Percentiles rank a stretch among this genome's conserved stretches.
These are phyloP conservation scores for Sebastes cheni DNA, from an alignment of 2,797 vertebrate genomes.

Conservation along the genomic window DNA sequence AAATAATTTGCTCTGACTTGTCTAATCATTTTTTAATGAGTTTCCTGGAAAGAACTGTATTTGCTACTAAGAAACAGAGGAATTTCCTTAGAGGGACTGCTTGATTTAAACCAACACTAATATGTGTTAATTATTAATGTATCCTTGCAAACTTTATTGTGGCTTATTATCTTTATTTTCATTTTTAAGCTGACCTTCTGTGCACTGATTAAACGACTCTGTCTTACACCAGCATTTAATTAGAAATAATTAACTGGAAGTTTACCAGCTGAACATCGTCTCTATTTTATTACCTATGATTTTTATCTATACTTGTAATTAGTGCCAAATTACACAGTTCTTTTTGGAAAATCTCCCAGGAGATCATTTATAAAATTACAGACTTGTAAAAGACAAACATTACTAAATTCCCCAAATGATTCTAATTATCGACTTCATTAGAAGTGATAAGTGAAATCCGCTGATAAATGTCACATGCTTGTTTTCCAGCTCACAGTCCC, in stretches of 20 bases:
- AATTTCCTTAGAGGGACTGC: neutral
- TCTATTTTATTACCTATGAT: neutral
- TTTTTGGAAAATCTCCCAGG: conserved; percentile 12
- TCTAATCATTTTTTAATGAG: neutral
- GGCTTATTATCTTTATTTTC: neutral
- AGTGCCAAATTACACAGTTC: neutral
- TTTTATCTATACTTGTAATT: neutral
- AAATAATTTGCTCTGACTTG: neutral
- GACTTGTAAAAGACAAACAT: neutral
- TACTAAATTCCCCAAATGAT: neutral
- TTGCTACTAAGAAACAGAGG: neutral
- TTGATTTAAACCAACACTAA: neutral
- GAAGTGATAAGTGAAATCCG: neutral
- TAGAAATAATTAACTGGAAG: neutral
- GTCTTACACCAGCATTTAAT: neutral
- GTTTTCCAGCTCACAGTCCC: neutral
- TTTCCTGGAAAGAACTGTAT: neutral
- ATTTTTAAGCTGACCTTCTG: neutral
- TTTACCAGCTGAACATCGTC: neutral
- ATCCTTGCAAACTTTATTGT: neutral
- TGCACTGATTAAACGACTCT: neutral
- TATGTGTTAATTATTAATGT: neutral
- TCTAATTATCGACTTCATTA: neutral
- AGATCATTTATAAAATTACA: conserved; percentile 11
- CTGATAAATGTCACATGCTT: neutral